These are phyloP conservation scores for Leptopilina syphax DNA, from an alignment of 2,888 invertebrate genomes.

Conservation along the genomic window DNA sequence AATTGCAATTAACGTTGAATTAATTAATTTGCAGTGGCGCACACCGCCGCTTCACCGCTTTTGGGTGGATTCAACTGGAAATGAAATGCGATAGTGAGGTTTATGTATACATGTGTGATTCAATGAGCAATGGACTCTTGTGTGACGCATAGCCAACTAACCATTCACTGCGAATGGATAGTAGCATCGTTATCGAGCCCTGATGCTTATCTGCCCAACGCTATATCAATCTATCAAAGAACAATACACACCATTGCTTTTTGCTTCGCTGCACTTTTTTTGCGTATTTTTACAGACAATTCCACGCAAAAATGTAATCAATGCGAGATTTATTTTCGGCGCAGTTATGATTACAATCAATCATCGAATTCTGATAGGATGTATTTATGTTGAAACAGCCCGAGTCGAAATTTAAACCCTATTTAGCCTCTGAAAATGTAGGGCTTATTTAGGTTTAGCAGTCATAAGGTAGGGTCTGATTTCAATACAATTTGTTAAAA, in stretches of 20 bases:
- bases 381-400: too few species aligned
- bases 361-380: too few species aligned
- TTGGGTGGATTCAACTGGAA: slow-evolving; percentile 13
- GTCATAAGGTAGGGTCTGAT: too few species aligned
- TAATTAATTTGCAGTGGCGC: slow-evolving; percentile 17
- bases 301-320: too few species aligned
- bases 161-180: slow-evolving; percentile 2
- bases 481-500: too few species aligned
- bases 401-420: too few species aligned
- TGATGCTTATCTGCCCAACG: background rate
- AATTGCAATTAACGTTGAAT: slow-evolving; percentile 19
- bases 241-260: background rate
- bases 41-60: background rate
- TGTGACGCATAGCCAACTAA: slow-evolving; percentile 7
- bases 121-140: slow-evolving; percentile 1
- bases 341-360: too few species aligned
- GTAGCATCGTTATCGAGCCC: background rate
- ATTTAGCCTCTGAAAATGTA: too few species aligned
- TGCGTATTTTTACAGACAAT: too few species aligned
- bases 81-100: slow-evolving; percentile 22
- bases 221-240: slow-evolving; percentile 8
- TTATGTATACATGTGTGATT: background rate
- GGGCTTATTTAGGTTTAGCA: too few species aligned
- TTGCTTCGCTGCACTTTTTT: too few species aligned
- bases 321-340: too few species aligned